Percentiles rank a stretch among this genome's conserved stretches.
Evolutionary conservation across 2,113 vertebrate genomes (phyloP).

Genomic region (Sceloporus tristichus): DNA sequence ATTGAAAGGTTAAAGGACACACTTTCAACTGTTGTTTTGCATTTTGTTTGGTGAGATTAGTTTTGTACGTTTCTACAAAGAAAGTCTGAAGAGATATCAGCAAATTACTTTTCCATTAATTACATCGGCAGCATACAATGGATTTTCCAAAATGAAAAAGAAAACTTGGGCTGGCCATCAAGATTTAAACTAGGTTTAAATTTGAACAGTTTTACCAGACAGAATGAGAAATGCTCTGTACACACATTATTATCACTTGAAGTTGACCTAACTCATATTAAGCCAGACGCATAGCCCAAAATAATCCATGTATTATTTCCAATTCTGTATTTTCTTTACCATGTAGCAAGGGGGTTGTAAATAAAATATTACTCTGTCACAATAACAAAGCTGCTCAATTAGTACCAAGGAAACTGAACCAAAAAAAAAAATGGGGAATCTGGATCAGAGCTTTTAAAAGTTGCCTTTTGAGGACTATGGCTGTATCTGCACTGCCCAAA

Average conservation of each 20-base stretch:
- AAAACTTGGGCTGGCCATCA: conserved; percentile 57
- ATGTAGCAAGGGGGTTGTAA: neutral
- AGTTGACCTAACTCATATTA: conserved; percentile 34
- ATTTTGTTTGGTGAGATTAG: conserved; percentile 76
- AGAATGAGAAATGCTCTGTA: conserved; percentile 19
- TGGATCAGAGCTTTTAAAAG: neutral
- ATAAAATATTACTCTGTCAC: neutral
- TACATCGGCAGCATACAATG: conserved; percentile 58
- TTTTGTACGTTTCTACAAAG: conserved; percentile 65
- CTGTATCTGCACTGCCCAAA: too few species aligned
- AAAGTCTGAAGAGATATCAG: conserved; percentile 63
- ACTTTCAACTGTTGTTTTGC: conserved; percentile 79
- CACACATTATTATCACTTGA: conserved; percentile 35
- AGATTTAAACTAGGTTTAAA: conserved; percentile 68
- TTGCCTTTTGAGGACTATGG: too few species aligned
- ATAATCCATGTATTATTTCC: neutral
- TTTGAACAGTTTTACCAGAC: conserved; percentile 9
- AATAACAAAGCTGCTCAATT: neutral
- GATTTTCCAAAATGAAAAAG: conserved; percentile 42
- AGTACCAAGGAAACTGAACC: neutral
- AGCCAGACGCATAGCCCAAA: conserved; percentile 26
- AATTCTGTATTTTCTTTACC: neutral
- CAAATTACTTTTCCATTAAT: conserved; percentile 75
- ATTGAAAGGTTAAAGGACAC: conserved; percentile 76
- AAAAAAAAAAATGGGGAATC: neutral